A percentile compares a stretch with the other conserved stretches of the same genome.
Evolutionary conservation across 2,888 invertebrate species (phyloP).

Genomic region (Drosophila prostipennis): DNA sequence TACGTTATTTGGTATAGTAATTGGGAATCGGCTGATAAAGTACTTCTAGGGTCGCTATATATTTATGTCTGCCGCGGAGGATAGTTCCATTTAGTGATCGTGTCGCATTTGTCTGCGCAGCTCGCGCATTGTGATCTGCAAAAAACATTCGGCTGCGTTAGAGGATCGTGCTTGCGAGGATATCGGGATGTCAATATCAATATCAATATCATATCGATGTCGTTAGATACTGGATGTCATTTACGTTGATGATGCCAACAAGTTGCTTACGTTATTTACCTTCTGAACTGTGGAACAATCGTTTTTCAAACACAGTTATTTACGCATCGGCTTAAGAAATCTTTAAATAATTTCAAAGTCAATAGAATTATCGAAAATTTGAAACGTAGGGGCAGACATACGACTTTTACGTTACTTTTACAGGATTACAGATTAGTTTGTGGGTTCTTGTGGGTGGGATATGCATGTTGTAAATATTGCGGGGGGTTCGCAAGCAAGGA

Average conservation of each 20-base stretch:
- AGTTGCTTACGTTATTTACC: constrained; percentile 64
- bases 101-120: constrained; percentile 61
- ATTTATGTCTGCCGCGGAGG: neutral
- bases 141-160: constrained; percentile 22
- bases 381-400: constrained; percentile 21
- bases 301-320: constrained; percentile 43
- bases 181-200: no score
- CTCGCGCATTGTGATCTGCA: constrained; percentile 72
- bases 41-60: neutral
- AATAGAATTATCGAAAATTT: constrained; percentile 40
- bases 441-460: neutral
- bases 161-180: constrained; percentile 2
- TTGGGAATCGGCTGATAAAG: neutral
- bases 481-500: constrained; percentile 16
- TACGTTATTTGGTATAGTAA: neutral
- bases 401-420: constrained; percentile 2
- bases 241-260: constrained; percentile 38
- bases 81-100: constrained; percentile 18
- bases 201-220: neutral
- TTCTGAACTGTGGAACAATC: constrained; percentile 54
- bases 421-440: neutral
- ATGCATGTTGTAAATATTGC: constrained; percentile 11
- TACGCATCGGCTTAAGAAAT: constrained; percentile 54
- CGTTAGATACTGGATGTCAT: constrained; percentile 56
- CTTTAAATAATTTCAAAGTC: constrained; percentile 60